phyloP scores from a whole-genome alignment of 2,888 invertebrate species.

The Fragum fragum region DNA sequence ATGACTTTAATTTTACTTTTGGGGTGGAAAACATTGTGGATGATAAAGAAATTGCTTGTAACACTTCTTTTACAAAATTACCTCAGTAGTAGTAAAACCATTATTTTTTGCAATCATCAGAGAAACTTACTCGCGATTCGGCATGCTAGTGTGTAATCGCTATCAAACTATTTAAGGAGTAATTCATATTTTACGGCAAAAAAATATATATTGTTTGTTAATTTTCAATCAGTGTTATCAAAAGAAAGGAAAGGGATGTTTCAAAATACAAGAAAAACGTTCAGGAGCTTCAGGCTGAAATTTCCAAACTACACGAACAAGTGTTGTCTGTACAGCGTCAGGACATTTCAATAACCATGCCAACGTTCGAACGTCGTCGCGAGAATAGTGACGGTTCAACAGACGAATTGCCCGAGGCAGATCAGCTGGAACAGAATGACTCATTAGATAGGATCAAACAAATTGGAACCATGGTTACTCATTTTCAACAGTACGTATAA shows the following conservation, averaged over 20 bases:
- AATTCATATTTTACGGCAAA: no score
- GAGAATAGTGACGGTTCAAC: slow-evolving; percentile 55
- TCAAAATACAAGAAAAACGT: slow-evolving; percentile 52
- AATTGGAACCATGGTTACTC: slow-evolving; percentile 61
- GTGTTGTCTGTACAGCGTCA: slow-evolving; percentile 62
- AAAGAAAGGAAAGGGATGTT: slow-evolving; percentile 61
- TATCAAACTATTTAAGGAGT: no score
- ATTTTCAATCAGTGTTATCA: slow-evolving; percentile 38
- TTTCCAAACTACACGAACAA: slow-evolving; percentile 64
- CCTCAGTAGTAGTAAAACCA: no score
- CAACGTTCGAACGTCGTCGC: slow-evolving; percentile 43
- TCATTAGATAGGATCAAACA: slow-evolving; percentile 57
- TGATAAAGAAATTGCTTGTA: no score
- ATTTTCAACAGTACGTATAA: slow-evolving; percentile 65
- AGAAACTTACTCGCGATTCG: no score
- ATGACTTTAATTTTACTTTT: no score
- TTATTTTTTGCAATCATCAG: no score
- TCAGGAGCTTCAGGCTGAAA: slow-evolving; percentile 64
- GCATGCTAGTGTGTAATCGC: no score
- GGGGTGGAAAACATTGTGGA: no score
- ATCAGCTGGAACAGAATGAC: slow-evolving; percentile 58
- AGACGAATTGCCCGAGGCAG: slow-evolving; percentile 64
- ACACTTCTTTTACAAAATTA: no score
- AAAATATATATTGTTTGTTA: no score
- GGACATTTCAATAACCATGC: slow-evolving; percentile 65